phyloP scores from a whole-genome alignment of 2,113 vertebrate genomes.

The Apteryx mantelli region DNA sequence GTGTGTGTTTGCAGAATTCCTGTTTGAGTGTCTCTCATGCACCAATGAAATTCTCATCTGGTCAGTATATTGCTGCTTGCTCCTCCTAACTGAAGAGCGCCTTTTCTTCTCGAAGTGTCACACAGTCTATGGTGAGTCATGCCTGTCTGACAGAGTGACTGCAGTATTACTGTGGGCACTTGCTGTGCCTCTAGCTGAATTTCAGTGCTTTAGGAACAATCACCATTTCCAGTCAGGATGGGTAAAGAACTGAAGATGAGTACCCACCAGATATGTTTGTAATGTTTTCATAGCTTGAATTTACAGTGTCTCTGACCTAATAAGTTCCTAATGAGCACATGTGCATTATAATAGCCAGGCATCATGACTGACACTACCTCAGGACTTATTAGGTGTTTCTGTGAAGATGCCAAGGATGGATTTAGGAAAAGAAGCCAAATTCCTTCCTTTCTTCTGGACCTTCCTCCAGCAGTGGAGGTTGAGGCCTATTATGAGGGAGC shows the following conservation, averaged over 20 bases:
- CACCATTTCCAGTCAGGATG: background rate
- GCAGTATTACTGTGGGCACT: background rate
- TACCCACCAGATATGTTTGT: background rate
- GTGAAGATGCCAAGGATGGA: background rate
- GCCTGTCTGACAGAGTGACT: background rate
- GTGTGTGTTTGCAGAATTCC: slow-evolving; percentile 77
- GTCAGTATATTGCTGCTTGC: slow-evolving; percentile 88
- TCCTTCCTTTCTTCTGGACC: background rate
- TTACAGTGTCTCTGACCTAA: background rate
- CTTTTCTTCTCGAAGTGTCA: slow-evolving; percentile 95
- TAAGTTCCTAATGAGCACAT: background rate
- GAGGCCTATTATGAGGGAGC: background rate
- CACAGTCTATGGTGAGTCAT: slow-evolving; percentile 91
- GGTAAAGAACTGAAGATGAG: background rate
- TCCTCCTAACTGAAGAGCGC: slow-evolving; percentile 86
- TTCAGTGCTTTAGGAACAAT: background rate
- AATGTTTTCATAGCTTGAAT: background rate
- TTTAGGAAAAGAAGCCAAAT: background rate
- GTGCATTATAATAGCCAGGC: background rate
- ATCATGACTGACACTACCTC: background rate
- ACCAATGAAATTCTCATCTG: slow-evolving; percentile 86
- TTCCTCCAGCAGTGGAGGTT: background rate
- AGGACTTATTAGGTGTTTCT: background rate
- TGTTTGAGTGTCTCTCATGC: slow-evolving; percentile 84
- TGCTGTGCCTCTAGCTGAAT: slow-evolving; percentile 16